Percentiles rank a stretch among this genome's conserved stretches.
Conservation (phyloP, 2,113 vertebrate genomes). For the Herpailurus yagouaroundi region DNA sequence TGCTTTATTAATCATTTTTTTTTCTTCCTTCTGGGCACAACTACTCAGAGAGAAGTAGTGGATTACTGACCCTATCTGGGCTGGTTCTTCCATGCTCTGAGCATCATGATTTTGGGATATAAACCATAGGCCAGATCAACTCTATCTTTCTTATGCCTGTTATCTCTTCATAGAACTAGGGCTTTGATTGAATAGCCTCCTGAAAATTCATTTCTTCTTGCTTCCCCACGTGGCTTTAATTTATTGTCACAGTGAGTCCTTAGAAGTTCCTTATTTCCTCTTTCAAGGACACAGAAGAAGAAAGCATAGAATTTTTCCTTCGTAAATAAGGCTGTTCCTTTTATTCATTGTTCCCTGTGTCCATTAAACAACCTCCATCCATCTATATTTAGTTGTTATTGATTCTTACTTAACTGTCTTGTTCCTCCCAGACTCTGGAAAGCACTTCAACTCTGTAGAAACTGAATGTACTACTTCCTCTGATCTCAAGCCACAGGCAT, state of each 20-base stretch:
- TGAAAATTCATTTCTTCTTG: constrained; percentile 39
- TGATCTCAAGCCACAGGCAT: not conserved
- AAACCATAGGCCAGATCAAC: not conserved
- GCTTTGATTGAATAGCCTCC: not conserved
- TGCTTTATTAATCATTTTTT: not conserved
- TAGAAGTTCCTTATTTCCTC: not conserved
- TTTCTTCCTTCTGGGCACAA: not conserved
- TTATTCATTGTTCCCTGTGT: constrained; percentile 25
- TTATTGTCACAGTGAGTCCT: constrained; percentile 32
- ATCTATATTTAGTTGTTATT: constrained; percentile 63
- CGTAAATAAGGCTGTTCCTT: constrained; percentile 9
- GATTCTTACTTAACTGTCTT: constrained; percentile 61
- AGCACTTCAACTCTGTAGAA: constrained; percentile 3
- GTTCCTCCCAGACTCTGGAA: constrained; percentile 16
- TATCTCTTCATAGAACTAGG: not conserved
- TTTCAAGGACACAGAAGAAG: constrained; percentile 33
- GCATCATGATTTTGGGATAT: not conserved
- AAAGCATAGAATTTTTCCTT: constrained; percentile 8
- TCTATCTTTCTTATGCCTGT: not conserved
- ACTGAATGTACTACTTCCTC: not conserved
- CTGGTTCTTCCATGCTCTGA: not conserved
- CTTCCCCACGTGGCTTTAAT: constrained; percentile 32
- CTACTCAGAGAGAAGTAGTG: not conserved
- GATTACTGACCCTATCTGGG: not conserved
- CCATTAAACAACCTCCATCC: constrained; percentile 48